Base-by-base conservation (phyloP, 2,888 invertebrate genomes). In the Prosopocoilus inquinatus region DNA sequence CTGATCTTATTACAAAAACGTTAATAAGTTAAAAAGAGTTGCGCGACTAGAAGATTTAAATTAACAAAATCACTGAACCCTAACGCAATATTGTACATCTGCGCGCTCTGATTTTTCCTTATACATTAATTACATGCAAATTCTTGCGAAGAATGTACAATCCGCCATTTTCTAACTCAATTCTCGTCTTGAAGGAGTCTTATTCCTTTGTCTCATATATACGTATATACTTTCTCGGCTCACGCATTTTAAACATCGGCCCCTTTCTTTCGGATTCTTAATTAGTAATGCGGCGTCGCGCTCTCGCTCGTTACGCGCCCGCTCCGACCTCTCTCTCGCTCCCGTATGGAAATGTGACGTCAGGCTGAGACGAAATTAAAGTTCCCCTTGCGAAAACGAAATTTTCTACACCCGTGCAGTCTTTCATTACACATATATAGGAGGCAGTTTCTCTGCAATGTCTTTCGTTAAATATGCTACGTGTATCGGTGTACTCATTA, bases 231-330 rank as follows among this genome's bases (percentile, higher is more conserved):
- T 71, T 71, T 75, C 73, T 71, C 70, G 70, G 72, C 76, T 77
- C 75, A 76, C 76, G 76, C 77, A 77, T 77, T 75, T 80, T 79
- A 79, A 80, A 76, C 76, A 77, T 77, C 75, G 76, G 74, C 71
- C 82, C 75, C 75, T 84, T 84, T 83, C 84, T 84, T 84, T 84
- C 77, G 83, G 82, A 84, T 84, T 84, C 84, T 84, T 84, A 84
- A 84, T 84, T 84, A 84, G 84, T 83, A 74, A 82, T 82, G 80
- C 71, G 80, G 81, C 71, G 76, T 75, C 74, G 82, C 79, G 48
- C 45, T 57, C 53, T 53, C 44, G 48, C 47, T 39, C 39, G 38
- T 47, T 48, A 48, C 59, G 48, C 52, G 35, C 35, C 20, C 49
- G 45, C 49, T 49, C 16, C 39, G 36, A 28, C 56, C 15, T 50